These are phyloP conservation scores for Heliconius aoede DNA, from an alignment of 2,888 invertebrate genomes.

Conservation along the genomic window DNA sequence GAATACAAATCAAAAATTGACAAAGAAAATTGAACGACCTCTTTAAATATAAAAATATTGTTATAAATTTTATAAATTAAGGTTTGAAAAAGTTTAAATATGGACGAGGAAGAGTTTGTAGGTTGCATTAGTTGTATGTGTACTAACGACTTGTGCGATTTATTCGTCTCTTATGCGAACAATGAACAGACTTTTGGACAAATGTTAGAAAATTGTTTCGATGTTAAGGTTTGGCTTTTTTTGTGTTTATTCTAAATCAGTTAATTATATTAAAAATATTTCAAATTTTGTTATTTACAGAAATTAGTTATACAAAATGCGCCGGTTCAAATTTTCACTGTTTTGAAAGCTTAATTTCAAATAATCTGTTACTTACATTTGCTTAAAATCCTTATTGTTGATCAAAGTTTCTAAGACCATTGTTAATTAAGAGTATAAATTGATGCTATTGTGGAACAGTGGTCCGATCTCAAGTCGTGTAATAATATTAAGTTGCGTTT, in stretches of 20 bases:
- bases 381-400: no score
- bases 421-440: no score
- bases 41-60: constrained; percentile 25
- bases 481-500: no score
- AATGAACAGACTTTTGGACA: constrained; percentile 75
- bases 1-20: constrained; percentile 32
- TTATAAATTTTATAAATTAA: constrained; percentile 11
- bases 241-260: neutral
- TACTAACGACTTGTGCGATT: constrained; percentile 78
- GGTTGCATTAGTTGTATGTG: constrained; percentile 81
- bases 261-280: no score
- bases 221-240: constrained; percentile 66
- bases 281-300: no score
- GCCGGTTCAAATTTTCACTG: neutral
- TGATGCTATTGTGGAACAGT: no score
- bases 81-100: constrained; percentile 45
- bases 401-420: no score
- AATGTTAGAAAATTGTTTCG: constrained; percentile 78
- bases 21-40: constrained; percentile 32
- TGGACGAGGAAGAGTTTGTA: constrained; percentile 73
- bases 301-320: no score
- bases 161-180: constrained; percentile 75
- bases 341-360: no score
- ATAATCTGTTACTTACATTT: no score
- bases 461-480: no score